Evolutionary conservation across 2,797 vertebrate species (phyloP), one percentile per base, ranked within the genome.

Genomic region (Carduelis carduelis): DNA sequence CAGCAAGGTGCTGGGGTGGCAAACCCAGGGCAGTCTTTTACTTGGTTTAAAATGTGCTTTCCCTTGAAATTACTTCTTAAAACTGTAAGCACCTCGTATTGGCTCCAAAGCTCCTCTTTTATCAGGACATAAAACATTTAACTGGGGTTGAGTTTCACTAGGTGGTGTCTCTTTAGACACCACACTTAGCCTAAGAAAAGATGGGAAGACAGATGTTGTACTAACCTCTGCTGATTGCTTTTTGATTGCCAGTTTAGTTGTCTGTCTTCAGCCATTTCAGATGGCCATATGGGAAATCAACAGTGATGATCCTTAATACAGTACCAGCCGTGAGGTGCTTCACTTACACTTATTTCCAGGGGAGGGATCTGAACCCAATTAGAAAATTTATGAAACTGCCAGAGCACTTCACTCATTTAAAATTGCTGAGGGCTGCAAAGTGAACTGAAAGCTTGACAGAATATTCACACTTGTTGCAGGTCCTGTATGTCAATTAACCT

Each of bases 221-320:
- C 49, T 89, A 93, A 95, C 84, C 82, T 97, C 56, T 35, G 44
- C 78, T 96, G 93, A 96, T 94, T 92, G 70, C 64, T 77, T 96
- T 88, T 65, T 95, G 70, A 95, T 93, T 84, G 46, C 80, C 49
- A 43, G 47, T 89, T 95, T 82, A 89, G 56, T 83, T 96, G 74
- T 56, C 89, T 92, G 63, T 84, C 83, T 94, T 94, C 76, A 69
- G 23, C 55, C 56, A 83, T 80, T 83, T 96, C 65, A 72, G 86
- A 52, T 78, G 52, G 71, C 68, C 91, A 75, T 64, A 30, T 87
- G 83, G 96, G 91, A 96, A 96, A 95, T 97, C 86, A 93, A 60
- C 84, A 92, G 59, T 79, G 70, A 78, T 69, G 59, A 91, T 94
- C 80, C 75, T 85, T 93, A 76, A 14, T 55, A 76, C 93, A 95